Conservation (phyloP, 2,888 invertebrate genomes). For the Eudasyphora cyanicolor region DNA sequence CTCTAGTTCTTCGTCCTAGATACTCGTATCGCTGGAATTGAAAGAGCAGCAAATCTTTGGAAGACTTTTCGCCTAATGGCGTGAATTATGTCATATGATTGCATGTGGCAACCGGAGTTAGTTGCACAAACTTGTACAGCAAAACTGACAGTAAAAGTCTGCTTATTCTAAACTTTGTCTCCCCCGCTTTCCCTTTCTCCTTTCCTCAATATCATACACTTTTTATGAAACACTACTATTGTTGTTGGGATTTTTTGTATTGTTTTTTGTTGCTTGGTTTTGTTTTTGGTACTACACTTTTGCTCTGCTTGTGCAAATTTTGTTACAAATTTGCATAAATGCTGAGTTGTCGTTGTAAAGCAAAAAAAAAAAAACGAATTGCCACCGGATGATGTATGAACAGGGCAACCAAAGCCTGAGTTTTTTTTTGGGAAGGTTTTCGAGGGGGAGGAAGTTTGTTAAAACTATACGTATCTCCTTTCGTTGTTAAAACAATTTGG, state of each 20-base stretch:
- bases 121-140: conserved; percentile 21
- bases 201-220: conserved; percentile 26
- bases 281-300: conserved; percentile 31
- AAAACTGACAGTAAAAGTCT: conserved; percentile 62
- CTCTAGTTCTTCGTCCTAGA: background rate
- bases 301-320: conserved; percentile 55
- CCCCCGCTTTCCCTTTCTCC: background rate
- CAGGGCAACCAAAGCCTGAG: background rate
- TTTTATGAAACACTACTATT: conserved; percentile 26
- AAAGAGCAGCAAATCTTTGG: conserved; percentile 16
- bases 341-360: conserved; percentile 60
- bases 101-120: conserved; percentile 64
- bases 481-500: conserved; percentile 4
- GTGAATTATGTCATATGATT: conserved; percentile 64
- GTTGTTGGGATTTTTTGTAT: conserved; percentile 43
- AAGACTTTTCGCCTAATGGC: conserved; percentile 65
- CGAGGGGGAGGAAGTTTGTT: background rate
- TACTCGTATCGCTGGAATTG: background rate
- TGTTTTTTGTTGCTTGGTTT: conserved; percentile 19
- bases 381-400: conserved; percentile 35
- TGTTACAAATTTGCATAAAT: conserved; percentile 63
- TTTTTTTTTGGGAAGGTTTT: background rate
- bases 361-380: conserved; percentile 52
- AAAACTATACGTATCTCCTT: background rate
- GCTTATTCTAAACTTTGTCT: conserved; percentile 46